Evolutionary conservation across 2,113 vertebrate genomes (phyloP).

Genomic region (Saguinus imperator): DNA sequence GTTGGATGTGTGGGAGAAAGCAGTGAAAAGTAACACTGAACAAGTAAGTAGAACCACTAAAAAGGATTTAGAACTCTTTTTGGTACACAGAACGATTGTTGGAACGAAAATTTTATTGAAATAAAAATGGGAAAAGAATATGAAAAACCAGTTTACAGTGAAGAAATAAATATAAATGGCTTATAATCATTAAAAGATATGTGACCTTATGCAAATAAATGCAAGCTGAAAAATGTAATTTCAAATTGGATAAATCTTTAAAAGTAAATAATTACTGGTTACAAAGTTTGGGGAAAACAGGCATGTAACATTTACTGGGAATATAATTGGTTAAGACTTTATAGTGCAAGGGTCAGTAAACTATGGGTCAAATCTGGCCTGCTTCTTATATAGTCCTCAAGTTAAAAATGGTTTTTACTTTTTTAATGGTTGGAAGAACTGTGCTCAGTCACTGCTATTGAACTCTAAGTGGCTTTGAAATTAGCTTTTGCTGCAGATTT

Average conservation of each 20-base stretch:
- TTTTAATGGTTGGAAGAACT: constrained; percentile 45
- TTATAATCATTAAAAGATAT: constrained; percentile 34
- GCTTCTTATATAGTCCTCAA: neutral
- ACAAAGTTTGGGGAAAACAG: neutral
- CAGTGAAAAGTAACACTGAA: constrained; percentile 16
- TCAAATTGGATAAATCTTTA: neutral
- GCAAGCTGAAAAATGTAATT: constrained; percentile 29
- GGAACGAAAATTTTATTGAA: constrained; percentile 20
- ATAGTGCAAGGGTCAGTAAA: neutral
- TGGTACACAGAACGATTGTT: neutral
- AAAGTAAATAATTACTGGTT: neutral
- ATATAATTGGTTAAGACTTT: neutral
- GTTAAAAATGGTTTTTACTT: neutral
- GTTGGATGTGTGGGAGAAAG: neutral
- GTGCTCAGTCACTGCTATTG: neutral
- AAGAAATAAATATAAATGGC: constrained; percentile 51
- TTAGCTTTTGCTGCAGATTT: constrained; percentile 11
- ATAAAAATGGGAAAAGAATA: constrained; percentile 40
- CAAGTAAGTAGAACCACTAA: neutral
- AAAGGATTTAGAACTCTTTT: constrained; percentile 13
- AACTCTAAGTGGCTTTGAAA: constrained; percentile 15
- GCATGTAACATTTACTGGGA: neutral
- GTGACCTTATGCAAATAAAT: constrained; percentile 32
- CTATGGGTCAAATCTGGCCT: neutral
- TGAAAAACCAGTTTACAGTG: neutral